Percentiles rank a stretch among this genome's conserved stretches.
Conservation (phyloP, 2,888 invertebrate genomes). For the Oxycera nigricornis region DNA sequence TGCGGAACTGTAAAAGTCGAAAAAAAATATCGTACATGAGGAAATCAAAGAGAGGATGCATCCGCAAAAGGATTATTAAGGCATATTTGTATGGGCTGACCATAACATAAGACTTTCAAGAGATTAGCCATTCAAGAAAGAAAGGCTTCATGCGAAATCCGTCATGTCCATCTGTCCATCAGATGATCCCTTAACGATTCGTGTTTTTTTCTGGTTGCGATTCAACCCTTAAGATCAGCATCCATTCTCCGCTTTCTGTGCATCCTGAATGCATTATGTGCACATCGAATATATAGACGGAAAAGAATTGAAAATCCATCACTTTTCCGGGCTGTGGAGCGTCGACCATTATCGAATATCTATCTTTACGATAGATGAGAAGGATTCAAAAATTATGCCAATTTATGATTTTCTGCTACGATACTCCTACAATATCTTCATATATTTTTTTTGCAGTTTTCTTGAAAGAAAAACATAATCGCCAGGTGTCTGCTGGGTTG, state of each 20-base stretch:
- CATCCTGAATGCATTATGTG: background rate
- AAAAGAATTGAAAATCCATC: slow-evolving; percentile 10
- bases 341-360: slow-evolving; percentile 18
- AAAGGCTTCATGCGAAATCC: slow-evolving; percentile 40
- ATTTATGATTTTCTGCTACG: slow-evolving; percentile 36
- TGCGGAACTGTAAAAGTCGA: slow-evolving; percentile 39
- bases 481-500: slow-evolving; percentile 20
- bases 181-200: slow-evolving; percentile 35
- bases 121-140: slow-evolving; percentile 44
- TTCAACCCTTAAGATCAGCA: slow-evolving; percentile 43
- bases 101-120: slow-evolving; percentile 50
- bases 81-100: slow-evolving; percentile 53
- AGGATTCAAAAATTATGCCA: slow-evolving; percentile 39
- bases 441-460: background rate
- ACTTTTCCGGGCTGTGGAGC: slow-evolving; percentile 6
- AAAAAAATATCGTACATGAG: slow-evolving; percentile 14
- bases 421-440: slow-evolving; percentile 26
- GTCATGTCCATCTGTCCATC: slow-evolving; percentile 45
- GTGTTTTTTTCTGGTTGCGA: background rate
- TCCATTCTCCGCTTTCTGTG: slow-evolving; percentile 8
- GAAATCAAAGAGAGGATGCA: slow-evolving; percentile 38
- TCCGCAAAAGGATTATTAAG: slow-evolving; percentile 47
- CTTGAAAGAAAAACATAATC: background rate
- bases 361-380: background rate
- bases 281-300: background rate